Conservation (phyloP, 2,113 vertebrate species). For the Chrysochloris asiatica region DNA sequence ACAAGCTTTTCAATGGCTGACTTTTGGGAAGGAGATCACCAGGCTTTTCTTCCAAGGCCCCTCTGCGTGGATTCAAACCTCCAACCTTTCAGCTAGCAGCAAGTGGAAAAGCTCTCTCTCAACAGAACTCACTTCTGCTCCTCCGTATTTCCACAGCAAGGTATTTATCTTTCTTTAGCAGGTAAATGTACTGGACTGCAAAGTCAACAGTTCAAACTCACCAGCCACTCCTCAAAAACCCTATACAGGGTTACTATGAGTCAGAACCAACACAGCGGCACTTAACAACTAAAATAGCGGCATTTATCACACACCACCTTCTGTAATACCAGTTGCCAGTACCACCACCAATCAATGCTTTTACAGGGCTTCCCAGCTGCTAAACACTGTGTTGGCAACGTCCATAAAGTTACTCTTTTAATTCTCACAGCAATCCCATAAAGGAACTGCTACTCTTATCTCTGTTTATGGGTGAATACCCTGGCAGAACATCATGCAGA, state of each 20-base stretch:
- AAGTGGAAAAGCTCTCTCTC: neutral
- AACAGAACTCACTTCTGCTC: neutral
- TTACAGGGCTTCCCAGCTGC: too few relatives aligned
- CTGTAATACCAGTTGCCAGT: neutral
- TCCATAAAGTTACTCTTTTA: neutral
- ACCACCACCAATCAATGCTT: too few relatives aligned
- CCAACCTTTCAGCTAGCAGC: neutral
- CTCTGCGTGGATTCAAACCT: neutral
- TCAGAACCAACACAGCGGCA: too few relatives aligned
- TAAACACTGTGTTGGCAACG: too few relatives aligned
- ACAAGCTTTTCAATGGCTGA: neutral
- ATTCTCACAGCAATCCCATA: too few relatives aligned
- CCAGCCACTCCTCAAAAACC: too few relatives aligned
- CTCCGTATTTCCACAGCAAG: neutral
- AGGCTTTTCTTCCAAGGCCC: neutral
- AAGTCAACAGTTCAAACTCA: too few relatives aligned
- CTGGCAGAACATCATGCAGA: neutral
- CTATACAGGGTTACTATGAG: too few relatives aligned
- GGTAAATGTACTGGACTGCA: too few relatives aligned
- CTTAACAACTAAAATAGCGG: too few relatives aligned
- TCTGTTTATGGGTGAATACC: neutral
- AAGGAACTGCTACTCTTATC: neutral
- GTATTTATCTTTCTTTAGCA: neutral
- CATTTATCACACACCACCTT: neutral
- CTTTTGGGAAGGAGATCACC: neutral